phyloP scores from a whole-genome alignment of 53 echinoderm and acorn worm genomes.

The Holothuria scabra region DNA sequence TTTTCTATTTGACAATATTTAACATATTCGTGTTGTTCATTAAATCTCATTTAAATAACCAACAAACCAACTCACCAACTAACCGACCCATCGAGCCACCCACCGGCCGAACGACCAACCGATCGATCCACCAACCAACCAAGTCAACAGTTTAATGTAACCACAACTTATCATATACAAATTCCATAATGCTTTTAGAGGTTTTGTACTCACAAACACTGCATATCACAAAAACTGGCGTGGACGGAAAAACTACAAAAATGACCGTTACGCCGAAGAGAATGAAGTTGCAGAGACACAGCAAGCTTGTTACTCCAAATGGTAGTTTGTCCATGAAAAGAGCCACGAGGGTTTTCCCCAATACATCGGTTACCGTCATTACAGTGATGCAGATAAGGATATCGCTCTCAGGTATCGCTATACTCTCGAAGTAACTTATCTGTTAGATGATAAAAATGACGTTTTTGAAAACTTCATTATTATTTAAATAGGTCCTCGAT shows the following conservation, averaged over 20 bases:
- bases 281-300: not conserved
- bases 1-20: too few relatives aligned
- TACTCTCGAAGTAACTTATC: conserved; percentile 35
- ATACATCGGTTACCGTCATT: conserved; percentile 19
- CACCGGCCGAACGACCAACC: too few relatives aligned
- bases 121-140: too few relatives aligned
- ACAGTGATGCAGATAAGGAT: conserved; percentile 11
- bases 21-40: too few relatives aligned
- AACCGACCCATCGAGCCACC: too few relatives aligned
- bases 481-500: too few relatives aligned
- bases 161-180: too few relatives aligned
- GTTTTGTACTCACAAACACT: conserved; percentile 1
- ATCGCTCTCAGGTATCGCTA: not conserved
- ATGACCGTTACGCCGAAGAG: not conserved
- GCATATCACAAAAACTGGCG: not conserved
- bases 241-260: not conserved
- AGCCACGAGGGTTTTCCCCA: not conserved
- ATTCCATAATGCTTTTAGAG: not conserved
- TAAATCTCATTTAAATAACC: too few relatives aligned
- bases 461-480: too few relatives aligned
- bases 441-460: not conserved
- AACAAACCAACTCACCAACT: too few relatives aligned
- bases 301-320: not conserved
- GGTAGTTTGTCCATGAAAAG: conserved; percentile 17
- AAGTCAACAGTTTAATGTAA: too few relatives aligned